A percentile compares a stretch with the other conserved stretches of the same genome.
These are phyloP conservation scores for Lepidurus couesii DNA, from an alignment of 1,140 invertebrate species.

Conservation along the genomic window DNA sequence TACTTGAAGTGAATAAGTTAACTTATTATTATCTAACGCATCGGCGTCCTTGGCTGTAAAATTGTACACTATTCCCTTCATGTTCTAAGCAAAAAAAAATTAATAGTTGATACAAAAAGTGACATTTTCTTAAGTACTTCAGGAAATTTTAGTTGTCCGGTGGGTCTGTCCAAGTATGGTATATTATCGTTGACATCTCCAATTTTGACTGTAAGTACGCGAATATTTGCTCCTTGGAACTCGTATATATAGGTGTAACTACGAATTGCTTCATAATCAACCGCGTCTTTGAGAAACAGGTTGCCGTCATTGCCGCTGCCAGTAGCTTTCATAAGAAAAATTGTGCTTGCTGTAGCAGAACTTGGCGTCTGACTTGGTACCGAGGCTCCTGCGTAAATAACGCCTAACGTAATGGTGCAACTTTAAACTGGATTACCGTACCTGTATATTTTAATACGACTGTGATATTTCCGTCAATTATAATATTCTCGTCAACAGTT, in stretches of 20 bases:
- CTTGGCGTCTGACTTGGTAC: background rate
- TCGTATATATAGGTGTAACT: background rate
- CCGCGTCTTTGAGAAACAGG: background rate
- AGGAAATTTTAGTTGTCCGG: background rate
- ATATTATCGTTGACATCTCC: constrained; percentile 27
- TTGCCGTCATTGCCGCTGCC: background rate
- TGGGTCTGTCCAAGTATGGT: background rate
- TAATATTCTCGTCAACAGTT: background rate
- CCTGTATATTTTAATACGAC: background rate
- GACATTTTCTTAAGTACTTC: background rate
- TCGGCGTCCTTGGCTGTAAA: constrained; percentile 22
- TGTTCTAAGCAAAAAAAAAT: background rate
- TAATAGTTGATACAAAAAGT: background rate
- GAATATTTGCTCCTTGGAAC: background rate
- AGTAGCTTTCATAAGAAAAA: background rate
- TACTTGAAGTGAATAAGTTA: constrained; percentile 7
- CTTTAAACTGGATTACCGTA: background rate
- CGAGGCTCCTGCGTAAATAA: background rate
- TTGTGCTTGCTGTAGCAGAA: background rate
- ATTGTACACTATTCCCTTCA: background rate
- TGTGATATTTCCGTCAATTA: background rate
- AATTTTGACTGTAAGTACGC: background rate
- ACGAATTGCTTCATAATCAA: background rate
- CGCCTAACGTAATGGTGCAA: background rate
- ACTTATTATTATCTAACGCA: background rate